Base-by-base conservation (phyloP, 1,140 invertebrate species). In the Heliconius congener region DNA sequence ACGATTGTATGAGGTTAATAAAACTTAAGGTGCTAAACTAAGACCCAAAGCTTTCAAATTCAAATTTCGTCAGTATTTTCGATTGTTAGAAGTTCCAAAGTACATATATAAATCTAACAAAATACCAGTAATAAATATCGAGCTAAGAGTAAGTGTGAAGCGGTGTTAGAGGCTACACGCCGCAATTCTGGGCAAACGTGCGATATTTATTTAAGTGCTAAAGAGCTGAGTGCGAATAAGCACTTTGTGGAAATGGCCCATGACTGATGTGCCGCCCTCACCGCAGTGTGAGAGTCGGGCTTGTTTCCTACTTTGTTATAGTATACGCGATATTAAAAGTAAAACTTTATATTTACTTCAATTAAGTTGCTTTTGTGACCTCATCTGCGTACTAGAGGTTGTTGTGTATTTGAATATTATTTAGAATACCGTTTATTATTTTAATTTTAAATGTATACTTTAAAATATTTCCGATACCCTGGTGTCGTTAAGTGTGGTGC, bases 201-300 rank as follows among this genome's bases (percentile, higher is more conserved):
- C 84, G 87, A 86, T 93, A 93, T 93, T 93, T 93, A 93, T 93
- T 93, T 93, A 93, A 89, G 87, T 86, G 87, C 87, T 77, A 86
- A 86, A 88, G 86, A 85, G 85, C 76, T 74, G 83, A 80, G 83
- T 81, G 80, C 81, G 85, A 83, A 80, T 84, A 84, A 82, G 87
- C 89, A 90, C 91, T 92, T 87, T 75, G 77, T 73, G 87, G 84
- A 88, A 93, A 93, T 93, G 89, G 87, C 78, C 90, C 90, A 88
- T 83, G 86, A 92, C 92, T 92, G 92, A 93, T 93, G 92, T 76
- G 78, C 74, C 66, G 75, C 75, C 75, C 75, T 27, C 19, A 52
- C 60, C 46, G 8, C 75, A 46, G 27, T 16, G 19, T 19, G 27
- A 71, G 42, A n/a, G 50, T 2, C 46, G 19, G 37, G 50, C 37